phyloP scores from a whole-genome alignment of 2,797 vertebrate species.

The Sciurus carolinensis region DNA sequence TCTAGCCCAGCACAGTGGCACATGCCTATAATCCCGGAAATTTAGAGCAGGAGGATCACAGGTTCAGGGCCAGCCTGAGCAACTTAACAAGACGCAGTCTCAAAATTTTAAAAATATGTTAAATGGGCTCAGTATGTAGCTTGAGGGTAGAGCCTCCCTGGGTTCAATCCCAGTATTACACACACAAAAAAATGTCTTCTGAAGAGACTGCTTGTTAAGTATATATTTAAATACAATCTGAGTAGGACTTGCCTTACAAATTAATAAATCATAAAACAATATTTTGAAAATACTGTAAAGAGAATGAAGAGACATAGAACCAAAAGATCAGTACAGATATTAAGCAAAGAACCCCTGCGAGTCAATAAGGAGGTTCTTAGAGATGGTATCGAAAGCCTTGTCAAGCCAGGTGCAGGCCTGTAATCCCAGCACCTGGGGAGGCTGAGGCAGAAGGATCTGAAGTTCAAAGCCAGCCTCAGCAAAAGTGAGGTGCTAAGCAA shows the following conservation, averaged over 20 bases:
- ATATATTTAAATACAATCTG: neutral
- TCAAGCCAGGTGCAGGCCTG: too few relatives aligned
- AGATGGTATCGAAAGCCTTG: neutral
- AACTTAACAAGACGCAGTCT: neutral
- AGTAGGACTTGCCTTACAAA: conserved; percentile 10
- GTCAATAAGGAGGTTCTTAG: neutral
- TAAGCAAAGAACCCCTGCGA: conserved; percentile 35
- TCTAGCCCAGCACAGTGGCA: neutral
- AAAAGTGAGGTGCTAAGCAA: too few relatives aligned
- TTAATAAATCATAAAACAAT: conserved; percentile 24
- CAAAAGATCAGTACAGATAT: neutral
- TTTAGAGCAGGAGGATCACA: neutral
- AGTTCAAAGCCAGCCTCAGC: too few relatives aligned
- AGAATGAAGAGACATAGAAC: neutral
- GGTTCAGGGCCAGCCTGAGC: neutral
- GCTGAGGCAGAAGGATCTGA: too few relatives aligned
- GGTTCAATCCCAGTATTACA: too few relatives aligned
- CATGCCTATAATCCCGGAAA: neutral
- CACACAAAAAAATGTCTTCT: neutral
- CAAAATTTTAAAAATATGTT: neutral
- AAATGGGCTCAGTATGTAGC: too few relatives aligned
- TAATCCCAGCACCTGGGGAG: too few relatives aligned
- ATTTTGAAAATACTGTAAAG: neutral
- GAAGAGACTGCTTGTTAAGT: neutral
- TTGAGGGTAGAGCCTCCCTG: too few relatives aligned